phyloP scores from a whole-genome alignment of 2,113 vertebrate species.

The Vimba vimba region DNA sequence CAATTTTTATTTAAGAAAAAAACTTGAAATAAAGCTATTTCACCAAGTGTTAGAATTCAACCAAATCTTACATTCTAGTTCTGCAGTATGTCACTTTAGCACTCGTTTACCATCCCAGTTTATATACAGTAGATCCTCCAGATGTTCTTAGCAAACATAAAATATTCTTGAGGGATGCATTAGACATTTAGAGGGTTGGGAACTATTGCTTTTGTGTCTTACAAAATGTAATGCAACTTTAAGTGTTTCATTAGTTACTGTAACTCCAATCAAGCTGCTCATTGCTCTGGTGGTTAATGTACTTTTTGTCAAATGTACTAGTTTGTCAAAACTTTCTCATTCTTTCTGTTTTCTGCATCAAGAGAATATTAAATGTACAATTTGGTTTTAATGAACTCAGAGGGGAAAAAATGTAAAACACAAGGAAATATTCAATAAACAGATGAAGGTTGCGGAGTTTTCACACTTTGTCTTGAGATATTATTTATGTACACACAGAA shows the following conservation, averaged over 20 bases:
- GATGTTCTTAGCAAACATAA: constrained; percentile 17
- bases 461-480: not conserved
- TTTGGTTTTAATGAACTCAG: constrained; percentile 68
- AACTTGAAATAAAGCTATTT: not conserved
- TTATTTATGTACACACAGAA: too few species aligned
- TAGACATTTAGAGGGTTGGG: constrained; percentile 11
- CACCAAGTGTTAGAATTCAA: constrained; percentile 14
- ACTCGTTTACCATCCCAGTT: not conserved
- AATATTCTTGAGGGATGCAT: constrained; percentile 7
- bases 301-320: constrained; percentile 46
- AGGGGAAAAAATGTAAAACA: constrained; percentile 69
- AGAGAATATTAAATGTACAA: constrained; percentile 73
- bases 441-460: constrained; percentile 29
- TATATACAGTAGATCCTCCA: not conserved
- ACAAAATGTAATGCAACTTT: constrained; percentile 41
- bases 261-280: constrained; percentile 29
- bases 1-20: not conserved
- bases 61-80: not conserved
- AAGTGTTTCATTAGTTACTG: constrained; percentile 21
- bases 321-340: constrained; percentile 49
- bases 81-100: not conserved
- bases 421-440: constrained; percentile 77
- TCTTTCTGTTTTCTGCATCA: constrained; percentile 57
- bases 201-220: constrained; percentile 30
- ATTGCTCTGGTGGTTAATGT: constrained; percentile 42